phyloP scores from a whole-genome alignment of 2,113 vertebrate genomes.

The Amazona vittata region DNA sequence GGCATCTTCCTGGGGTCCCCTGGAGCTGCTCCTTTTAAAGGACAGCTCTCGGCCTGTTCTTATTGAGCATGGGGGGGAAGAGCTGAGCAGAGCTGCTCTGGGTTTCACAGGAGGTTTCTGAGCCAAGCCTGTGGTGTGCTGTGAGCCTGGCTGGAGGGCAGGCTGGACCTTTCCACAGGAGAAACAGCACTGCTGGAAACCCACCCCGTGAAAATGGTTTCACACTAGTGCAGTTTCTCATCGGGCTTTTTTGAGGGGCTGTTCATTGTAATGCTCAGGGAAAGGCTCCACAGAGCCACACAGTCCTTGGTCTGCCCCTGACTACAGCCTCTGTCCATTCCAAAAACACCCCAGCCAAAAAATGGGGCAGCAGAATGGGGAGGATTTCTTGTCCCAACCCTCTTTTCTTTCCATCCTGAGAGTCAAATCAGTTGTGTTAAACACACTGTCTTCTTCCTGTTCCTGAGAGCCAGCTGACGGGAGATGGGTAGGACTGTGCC shows the following conservation, averaged over 20 bases:
- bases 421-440: not conserved
- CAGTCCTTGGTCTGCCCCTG: not conserved
- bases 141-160: not conserved
- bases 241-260: not conserved
- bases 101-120: not conserved
- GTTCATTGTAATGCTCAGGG: not conserved
- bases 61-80: not conserved
- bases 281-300: not conserved
- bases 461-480: not conserved
- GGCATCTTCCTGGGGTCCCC: not conserved
- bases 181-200: fast-evolving
- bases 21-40: not conserved
- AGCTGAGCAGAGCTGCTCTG: not conserved
- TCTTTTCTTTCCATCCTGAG: not conserved
- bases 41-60: not conserved
- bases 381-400: not conserved
- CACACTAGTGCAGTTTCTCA: not conserved
- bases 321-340: not conserved
- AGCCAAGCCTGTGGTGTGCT: not conserved
- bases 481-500: not conserved
- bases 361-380: not conserved
- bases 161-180: not conserved
- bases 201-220: not conserved
- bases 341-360: not conserved
- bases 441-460: not conserved